Evolutionary conservation across 2,113 vertebrate genomes (phyloP).

Genomic region (Lasiurus cinereus): DNA sequence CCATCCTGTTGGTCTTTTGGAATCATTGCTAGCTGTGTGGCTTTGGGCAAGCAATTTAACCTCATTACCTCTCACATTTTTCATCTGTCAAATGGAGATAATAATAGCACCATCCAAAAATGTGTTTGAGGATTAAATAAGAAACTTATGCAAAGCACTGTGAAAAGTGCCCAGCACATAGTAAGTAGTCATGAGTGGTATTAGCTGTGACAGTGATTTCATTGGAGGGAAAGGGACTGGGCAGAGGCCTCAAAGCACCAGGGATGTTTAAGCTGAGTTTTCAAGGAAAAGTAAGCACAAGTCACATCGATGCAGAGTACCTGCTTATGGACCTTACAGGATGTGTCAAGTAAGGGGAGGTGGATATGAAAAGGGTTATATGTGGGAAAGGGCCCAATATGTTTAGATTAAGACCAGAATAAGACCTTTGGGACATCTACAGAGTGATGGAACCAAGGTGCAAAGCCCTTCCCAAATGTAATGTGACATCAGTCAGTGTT

Average conservation of each 20-base stretch:
- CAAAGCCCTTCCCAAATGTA: not conserved
- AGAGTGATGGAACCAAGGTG: not conserved
- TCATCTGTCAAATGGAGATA: not conserved
- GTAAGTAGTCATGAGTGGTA: not conserved
- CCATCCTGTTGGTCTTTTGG: not conserved
- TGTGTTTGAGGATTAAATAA: constrained; percentile 36
- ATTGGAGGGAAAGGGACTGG: not conserved
- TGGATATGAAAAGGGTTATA: not conserved
- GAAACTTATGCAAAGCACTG: not conserved
- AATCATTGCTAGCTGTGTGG: not conserved
- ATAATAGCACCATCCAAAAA: constrained; percentile 8
- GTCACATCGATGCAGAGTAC: not conserved
- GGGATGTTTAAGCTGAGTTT: not conserved
- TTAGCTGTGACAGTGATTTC: not conserved
- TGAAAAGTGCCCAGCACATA: not conserved
- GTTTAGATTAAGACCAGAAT: not conserved
- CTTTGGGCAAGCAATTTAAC: not conserved
- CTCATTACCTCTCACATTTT: constrained; percentile 5
- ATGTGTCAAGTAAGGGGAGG: not conserved
- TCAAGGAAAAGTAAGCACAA: constrained; percentile 4
- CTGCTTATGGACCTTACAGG: not conserved
- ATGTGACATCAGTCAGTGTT: not conserved
- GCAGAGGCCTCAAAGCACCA: not conserved
- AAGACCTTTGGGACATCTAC: not conserved
- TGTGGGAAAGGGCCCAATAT: not conserved